A percentile compares a stretch with the other conserved stretches of the same genome.
Conservation (phyloP, 2,113 vertebrate species). For the Melanocharis versteri region DNA sequence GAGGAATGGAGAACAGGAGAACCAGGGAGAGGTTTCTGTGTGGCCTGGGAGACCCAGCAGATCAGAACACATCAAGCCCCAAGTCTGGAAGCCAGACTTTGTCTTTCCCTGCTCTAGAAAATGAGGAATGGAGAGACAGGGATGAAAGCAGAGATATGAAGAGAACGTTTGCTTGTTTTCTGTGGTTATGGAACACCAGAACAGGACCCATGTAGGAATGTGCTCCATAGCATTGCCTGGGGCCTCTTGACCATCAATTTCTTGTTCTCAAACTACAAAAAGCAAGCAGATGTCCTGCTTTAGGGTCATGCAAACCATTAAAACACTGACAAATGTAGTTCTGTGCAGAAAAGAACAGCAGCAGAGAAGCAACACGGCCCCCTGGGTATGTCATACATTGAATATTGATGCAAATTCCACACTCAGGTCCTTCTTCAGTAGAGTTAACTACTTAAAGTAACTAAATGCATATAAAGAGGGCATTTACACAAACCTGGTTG, state of each 20-base stretch:
- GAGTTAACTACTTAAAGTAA: background rate
- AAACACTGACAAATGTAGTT: background rate
- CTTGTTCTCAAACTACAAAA: background rate
- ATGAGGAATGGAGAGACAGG: background rate
- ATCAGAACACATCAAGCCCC: background rate
- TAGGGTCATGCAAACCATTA: background rate
- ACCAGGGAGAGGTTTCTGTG: background rate
- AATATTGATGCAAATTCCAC: background rate
- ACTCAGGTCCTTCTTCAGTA: background rate
- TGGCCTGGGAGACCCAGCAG: background rate
- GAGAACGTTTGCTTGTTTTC: background rate
- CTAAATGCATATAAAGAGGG: background rate
- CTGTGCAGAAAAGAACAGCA: background rate
- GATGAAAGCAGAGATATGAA: background rate
- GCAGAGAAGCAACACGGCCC: background rate
- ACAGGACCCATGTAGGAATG: background rate
- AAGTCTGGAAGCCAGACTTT: background rate
- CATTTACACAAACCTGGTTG: background rate
- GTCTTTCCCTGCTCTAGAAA: background rate
- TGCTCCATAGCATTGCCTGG: background rate
- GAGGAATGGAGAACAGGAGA: background rate
- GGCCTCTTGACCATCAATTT: background rate
- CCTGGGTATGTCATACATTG: background rate
- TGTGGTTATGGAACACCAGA: background rate
- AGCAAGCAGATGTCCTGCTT: background rate